A percentile compares a stretch with the other conserved stretches of the same genome.
Evolutionary conservation across 1,140 invertebrate genomes (phyloP).

Genomic region (Bombus confusus): DNA sequence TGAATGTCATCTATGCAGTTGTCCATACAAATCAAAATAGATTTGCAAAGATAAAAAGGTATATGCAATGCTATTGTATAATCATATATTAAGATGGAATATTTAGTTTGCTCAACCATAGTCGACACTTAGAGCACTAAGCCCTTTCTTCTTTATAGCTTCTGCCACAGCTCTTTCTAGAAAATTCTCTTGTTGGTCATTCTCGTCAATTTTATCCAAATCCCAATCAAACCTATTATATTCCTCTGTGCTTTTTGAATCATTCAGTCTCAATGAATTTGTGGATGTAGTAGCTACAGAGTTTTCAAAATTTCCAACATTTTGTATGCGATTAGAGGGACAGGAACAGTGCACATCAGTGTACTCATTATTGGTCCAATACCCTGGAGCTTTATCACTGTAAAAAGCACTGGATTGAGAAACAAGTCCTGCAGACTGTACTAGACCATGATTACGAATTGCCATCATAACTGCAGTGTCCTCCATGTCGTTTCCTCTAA

Average conservation of each 20-base stretch:
- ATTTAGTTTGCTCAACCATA: slow-evolving; percentile 75
- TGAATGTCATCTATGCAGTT: slow-evolving; percentile 43
- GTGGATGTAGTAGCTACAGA: slow-evolving; percentile 57
- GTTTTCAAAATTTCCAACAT: slow-evolving; percentile 14
- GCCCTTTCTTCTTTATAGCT: slow-evolving; percentile 88
- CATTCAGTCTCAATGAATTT: slow-evolving; percentile 45
- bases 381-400: slow-evolving; percentile 30
- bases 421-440: slow-evolving; percentile 81
- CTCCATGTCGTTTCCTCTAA: slow-evolving; percentile 83
- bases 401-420: slow-evolving; percentile 56
- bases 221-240: slow-evolving; percentile 55
- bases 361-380: slow-evolving; percentile 45
- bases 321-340: slow-evolving; percentile 27
- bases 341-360: slow-evolving; percentile 52
- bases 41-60: slow-evolving; percentile 59
- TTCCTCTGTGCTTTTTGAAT: slow-evolving; percentile 49
- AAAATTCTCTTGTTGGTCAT: slow-evolving; percentile 83
- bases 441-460: slow-evolving; percentile 77
- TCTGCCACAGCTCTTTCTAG: slow-evolving; percentile 86
- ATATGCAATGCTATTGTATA: slow-evolving; percentile 52
- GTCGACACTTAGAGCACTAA: slow-evolving; percentile 83
- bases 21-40: slow-evolving; percentile 38
- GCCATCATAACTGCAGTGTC: slow-evolving; percentile 86
- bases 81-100: slow-evolving; percentile 37
- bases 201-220: slow-evolving; percentile 73